These are phyloP conservation scores for Nothoprocta pentlandii DNA, from an alignment of 2,113 vertebrate genomes.

Conservation along the genomic window DNA sequence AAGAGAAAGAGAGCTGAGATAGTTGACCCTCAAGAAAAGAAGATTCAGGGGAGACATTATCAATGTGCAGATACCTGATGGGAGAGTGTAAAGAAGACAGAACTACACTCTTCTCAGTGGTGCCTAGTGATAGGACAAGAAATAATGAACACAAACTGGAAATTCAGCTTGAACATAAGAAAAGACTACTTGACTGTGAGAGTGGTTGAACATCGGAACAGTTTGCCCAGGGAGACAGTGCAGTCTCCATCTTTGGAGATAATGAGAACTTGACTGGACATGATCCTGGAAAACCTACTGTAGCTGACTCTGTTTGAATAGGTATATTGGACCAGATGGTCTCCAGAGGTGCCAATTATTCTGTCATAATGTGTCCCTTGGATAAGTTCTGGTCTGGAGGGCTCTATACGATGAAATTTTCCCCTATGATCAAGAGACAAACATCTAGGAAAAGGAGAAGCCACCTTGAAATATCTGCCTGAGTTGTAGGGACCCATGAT, in stretches of 20 bases:
- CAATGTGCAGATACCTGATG: too few relatives aligned
- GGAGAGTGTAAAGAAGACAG: neutral
- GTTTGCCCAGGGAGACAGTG: neutral
- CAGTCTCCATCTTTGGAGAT: neutral
- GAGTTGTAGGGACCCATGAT: neutral
- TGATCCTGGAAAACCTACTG: neutral
- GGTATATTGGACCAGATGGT: neutral
- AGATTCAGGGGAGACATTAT: neutral
- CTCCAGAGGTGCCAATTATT: neutral
- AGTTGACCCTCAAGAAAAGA: neutral
- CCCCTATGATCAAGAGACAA: neutral
- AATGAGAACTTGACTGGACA: neutral
- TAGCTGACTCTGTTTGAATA: neutral
- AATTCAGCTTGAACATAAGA: neutral
- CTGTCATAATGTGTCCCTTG: neutral
- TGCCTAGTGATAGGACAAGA: neutral
- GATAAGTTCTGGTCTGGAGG: neutral
- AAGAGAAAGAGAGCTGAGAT: neutral
- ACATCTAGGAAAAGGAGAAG: neutral
- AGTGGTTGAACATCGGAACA: neutral
- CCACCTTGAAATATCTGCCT: neutral
- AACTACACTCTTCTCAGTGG: too few relatives aligned
- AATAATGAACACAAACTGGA: neutral
- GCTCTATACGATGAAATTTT: neutral
- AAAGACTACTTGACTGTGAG: neutral